Conservation (phyloP, 2,113 vertebrate genomes). For the Cinclus cinclus region DNA sequence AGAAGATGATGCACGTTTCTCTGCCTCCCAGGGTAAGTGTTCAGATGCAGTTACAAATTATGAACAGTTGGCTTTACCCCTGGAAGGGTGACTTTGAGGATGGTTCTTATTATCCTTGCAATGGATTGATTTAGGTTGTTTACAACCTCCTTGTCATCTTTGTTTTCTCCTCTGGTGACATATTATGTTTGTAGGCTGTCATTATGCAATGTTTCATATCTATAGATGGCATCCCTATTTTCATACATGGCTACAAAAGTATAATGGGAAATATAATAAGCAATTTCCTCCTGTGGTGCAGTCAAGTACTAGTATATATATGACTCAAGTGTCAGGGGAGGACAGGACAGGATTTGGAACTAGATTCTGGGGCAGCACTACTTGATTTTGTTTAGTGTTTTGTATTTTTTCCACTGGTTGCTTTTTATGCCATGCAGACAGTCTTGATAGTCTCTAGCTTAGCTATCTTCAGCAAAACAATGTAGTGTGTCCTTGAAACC, state of each 20-base stretch:
- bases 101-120: neutral
- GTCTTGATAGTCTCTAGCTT: neutral
- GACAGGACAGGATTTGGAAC: neutral
- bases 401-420: neutral
- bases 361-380: neutral
- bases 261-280: slow-evolving; percentile 24
- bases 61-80: neutral
- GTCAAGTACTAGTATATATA: neutral
- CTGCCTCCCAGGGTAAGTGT: neutral
- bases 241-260: neutral
- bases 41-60: neutral
- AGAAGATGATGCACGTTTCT: neutral
- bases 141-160: slow-evolving; percentile 2
- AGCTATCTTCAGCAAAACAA: neutral
- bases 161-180: neutral
- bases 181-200: slow-evolving; percentile 10
- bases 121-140: neutral
- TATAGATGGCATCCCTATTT: slow-evolving; percentile 30
- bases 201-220: slow-evolving; percentile 18
- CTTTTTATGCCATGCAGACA: neutral
- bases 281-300: neutral
- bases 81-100: slow-evolving; percentile 4
- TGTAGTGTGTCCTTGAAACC: neutral
- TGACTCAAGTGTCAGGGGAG: neutral
- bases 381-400: neutral